Base-by-base conservation (phyloP, 2,888 invertebrate genomes). In the Ischnus inquisitorius region DNA sequence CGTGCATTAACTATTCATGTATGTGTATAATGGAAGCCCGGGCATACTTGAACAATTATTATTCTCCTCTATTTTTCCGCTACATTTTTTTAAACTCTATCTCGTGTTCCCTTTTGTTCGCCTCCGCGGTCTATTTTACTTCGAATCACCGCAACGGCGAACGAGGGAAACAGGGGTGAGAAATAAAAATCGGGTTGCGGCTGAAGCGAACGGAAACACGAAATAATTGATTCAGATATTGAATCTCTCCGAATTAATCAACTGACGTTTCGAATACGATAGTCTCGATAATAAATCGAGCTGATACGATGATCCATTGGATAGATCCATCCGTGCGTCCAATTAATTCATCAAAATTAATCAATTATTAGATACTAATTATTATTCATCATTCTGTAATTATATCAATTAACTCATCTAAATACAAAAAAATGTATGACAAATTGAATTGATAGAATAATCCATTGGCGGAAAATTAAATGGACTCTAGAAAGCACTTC, bases 41-140 rank as follows among this genome's bases (percentile, higher is more conserved):
- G 43, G 22, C 65, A 72, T 46, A 46, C 48, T 69, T 48, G 39
- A 62, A 78, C 78, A 78, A 78, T 78, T 62, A 69, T 62, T 46
- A 72, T 74, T 72, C 43, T 79, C 46, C 46, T n/a, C 19, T 14
- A 72, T 67, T 22, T 67, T 67, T 67, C 34, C n/a, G 4, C 34
- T 62, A 62, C 48, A 41, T 28, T 62, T 60, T 60, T 16, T n/a
- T 51, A 12, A n/a, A 14, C 19, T 19, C 16, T 5, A 22, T 2
- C 12, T 3, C 43, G 46, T 22, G 34, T 62, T 28, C 62, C 16
- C 16, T 22, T 8, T 34, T 19, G 10, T 25, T 60, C 43, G 14
- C 14, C 1, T 16, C 16, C 25, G n/a, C 10, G 19, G 22, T 16
- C 10, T 1, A 34, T 34, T 8, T 41, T n/a, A n/a, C 5, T 8